phyloP scores from a whole-genome alignment of 2,888 invertebrate species.

The Lasiommata megera region DNA sequence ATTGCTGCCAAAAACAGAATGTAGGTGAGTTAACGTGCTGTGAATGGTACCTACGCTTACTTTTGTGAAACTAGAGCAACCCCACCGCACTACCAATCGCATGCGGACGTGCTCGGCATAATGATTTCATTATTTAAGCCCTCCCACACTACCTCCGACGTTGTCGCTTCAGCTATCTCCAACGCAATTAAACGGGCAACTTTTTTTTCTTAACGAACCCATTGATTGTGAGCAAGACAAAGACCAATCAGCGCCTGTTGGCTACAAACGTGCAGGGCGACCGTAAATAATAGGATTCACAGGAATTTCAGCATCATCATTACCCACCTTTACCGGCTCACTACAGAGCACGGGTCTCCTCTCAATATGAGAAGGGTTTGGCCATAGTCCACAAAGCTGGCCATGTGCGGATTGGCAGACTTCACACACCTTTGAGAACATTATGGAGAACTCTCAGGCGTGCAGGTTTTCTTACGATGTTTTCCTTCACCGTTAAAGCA shows the following conservation, averaged over 20 bases:
- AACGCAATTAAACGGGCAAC: slow-evolving; percentile 23
- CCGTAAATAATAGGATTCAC: too few relatives aligned
- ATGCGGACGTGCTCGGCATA: slow-evolving; percentile 19
- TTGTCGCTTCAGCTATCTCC: slow-evolving; percentile 11
- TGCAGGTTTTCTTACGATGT: too few relatives aligned
- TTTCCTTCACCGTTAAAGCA: too few relatives aligned
- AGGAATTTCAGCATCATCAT: too few relatives aligned
- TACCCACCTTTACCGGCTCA: too few relatives aligned
- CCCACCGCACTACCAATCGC: slow-evolving; percentile 17
- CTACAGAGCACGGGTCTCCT: too few relatives aligned
- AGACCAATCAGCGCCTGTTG: slow-evolving; percentile 10
- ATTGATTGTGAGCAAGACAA: slow-evolving; percentile 26
- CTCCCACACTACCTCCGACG: slow-evolving; percentile 1
- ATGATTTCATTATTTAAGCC: slow-evolving; percentile 23
- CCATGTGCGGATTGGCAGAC: too few relatives aligned
- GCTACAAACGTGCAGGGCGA: neutral
- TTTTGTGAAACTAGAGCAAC: slow-evolving; percentile 14
- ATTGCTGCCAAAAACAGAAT: too few relatives aligned
- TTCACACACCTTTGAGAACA: too few relatives aligned
- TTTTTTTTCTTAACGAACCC: slow-evolving; percentile 32
- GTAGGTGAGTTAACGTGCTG: neutral
- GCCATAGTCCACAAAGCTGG: too few relatives aligned
- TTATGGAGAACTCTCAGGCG: too few relatives aligned
- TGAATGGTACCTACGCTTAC: neutral
- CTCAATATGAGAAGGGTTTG: too few relatives aligned